phyloP scores from a whole-genome alignment of 2,113 vertebrate genomes.

The Ivindomyrus marchei region DNA sequence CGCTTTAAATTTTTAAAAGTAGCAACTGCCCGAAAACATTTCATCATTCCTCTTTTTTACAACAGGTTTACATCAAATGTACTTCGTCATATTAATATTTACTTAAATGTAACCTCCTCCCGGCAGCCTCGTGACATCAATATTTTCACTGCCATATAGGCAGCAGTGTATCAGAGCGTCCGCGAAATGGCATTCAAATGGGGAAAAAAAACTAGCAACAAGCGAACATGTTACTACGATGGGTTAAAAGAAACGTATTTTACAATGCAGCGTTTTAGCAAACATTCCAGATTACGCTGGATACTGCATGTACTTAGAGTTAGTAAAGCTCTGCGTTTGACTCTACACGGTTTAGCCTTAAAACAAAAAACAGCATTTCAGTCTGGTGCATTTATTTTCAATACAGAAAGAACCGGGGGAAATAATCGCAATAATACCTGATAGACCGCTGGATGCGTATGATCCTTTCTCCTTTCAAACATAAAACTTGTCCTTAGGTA shows the following conservation, averaged over 20 bases:
- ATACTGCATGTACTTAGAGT: not conserved
- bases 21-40: not conserved
- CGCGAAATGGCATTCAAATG: not conserved
- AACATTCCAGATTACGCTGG: not conserved
- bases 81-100: not conserved
- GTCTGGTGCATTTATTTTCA: not conserved
- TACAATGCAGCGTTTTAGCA: not conserved
- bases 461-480: not conserved
- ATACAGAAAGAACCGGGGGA: not conserved
- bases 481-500: not conserved
- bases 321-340: not conserved
- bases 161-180: not conserved
- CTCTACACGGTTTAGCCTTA: not conserved
- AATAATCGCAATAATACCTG: slow-evolving; percentile 14
- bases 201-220: not conserved
- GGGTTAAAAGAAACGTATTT: not conserved
- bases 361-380: not conserved
- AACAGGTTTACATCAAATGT: not conserved
- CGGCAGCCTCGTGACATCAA: not conserved
- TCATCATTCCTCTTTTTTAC: not conserved
- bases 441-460: not conserved
- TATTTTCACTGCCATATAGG: not conserved
- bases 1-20: not conserved
- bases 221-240: not conserved
- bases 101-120: not conserved